Evolutionary conservation across 2,888 invertebrate species (phyloP), one percentile per base, ranked within the genome.

Genomic region (Melinopterus prodromus): DNA sequence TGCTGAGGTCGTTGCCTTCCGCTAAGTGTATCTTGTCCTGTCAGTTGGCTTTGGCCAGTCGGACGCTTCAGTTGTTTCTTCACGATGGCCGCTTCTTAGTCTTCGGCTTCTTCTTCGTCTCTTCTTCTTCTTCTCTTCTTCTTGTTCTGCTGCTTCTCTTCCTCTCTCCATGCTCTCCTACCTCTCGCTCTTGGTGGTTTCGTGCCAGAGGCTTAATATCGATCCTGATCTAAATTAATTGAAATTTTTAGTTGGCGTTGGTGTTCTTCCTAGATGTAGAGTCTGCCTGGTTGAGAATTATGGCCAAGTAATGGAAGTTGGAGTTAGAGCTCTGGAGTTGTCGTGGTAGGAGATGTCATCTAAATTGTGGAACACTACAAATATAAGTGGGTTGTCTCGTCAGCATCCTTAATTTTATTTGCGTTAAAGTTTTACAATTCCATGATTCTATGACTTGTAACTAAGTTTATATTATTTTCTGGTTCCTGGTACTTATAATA

Each of bases 21-120:
- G 74, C 35, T 74, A 37, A 74, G 37, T 37, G 74, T 74, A 74
- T 74, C 74, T 74, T 74, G 74, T 74, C 74, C 74, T 74, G 74
- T 74, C 74, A 74, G 74, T 74, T 37, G 74, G 37, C 74, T 74
- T 74, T 74, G 74, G 74, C 74, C 71, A 26, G 71, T 71, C 71
- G 16, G 26, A 1, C 74, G 74, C 36, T 74, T 37, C 74, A 74
- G 53, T 53, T 53, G 53, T 7, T 53, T 53, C 53, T 53, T 53
- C 53, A 53, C 53, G 53, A 9, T 53, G 53, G 53, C 53, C 53
- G 53, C 53, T 53, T 53, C 53, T 53, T 53, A 12, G 12, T 53
- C 53, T 53, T 53, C 53, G 7, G 7, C 2, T 53, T 53, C 53
- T 53, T 53, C 53, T 53, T 7, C 53, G 1, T 53, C 53, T 12